A percentile compares a stretch with the other conserved stretches of the same genome.
Evolutionary conservation across 2,113 vertebrate genomes (phyloP).

Genomic region (Cnemophilus loriae): DNA sequence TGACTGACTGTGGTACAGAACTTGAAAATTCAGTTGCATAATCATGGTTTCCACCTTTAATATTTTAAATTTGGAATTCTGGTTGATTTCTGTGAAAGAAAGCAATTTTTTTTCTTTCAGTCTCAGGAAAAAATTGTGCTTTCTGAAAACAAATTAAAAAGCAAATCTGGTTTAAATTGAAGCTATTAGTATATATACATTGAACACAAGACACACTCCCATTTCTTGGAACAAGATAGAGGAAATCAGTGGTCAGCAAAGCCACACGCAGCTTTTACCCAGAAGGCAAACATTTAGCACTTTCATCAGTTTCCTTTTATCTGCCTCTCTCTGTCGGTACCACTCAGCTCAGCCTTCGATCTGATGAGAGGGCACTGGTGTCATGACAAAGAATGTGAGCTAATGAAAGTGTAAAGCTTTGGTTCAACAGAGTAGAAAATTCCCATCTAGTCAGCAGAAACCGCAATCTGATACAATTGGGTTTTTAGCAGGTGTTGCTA

Average conservation of each 20-base stretch:
- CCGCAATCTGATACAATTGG: slow-evolving; percentile 79
- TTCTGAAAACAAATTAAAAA: not conserved
- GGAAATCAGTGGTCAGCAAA: not conserved
- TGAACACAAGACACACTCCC: not conserved
- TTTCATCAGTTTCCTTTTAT: slow-evolving; percentile 42
- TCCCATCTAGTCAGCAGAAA: slow-evolving; percentile 76
- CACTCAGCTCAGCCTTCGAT: slow-evolving; percentile 53
- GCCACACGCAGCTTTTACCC: not conserved
- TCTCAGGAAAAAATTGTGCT: not conserved
- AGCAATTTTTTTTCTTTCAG: not conserved
- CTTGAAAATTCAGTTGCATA: not conserved
- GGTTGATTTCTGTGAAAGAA: not conserved
- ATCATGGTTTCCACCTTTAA: not conserved
- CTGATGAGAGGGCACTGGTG: slow-evolving; percentile 74
- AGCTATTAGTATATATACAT: not conserved
- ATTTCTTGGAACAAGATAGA: not conserved
- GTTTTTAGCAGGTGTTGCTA: not conserved
- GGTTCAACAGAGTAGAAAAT: slow-evolving; percentile 83
- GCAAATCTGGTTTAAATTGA: not conserved
- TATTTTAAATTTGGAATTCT: not conserved
- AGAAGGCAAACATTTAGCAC: slow-evolving; percentile 5
- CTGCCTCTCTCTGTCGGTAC: slow-evolving; percentile 43
- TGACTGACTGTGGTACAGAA: not conserved
- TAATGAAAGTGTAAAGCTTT: slow-evolving; percentile 84
- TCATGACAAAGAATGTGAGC: slow-evolving; percentile 80